Evolutionary conservation across 2,888 invertebrate genomes (phyloP).

Genomic region (Neoascia interrupta): DNA sequence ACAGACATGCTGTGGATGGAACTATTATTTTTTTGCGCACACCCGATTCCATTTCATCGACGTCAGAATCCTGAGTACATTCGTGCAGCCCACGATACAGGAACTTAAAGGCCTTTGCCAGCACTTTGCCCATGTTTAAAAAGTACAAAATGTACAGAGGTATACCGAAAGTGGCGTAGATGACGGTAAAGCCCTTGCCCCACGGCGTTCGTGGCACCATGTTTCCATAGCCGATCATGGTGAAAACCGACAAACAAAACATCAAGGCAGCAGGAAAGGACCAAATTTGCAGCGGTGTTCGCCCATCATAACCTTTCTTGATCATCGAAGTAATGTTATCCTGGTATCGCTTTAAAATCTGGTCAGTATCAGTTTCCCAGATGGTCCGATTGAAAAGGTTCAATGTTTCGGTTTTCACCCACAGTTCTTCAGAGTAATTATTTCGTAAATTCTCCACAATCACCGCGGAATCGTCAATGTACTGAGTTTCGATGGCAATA

Average conservation of each 20-base stretch:
- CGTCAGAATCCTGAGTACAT: constrained; percentile 82
- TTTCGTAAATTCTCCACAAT: constrained; percentile 82
- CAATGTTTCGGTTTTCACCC: constrained; percentile 84
- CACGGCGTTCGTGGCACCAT: constrained; percentile 89
- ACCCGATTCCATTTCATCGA: constrained; percentile 74
- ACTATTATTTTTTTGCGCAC: constrained; percentile 87
- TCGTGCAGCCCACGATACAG: constrained; percentile 88
- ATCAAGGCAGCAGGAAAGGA: constrained; percentile 92
- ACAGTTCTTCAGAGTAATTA: constrained; percentile 84
- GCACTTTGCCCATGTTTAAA: constrained; percentile 92
- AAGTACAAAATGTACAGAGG: constrained; percentile 93
- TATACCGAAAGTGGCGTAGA: constrained; percentile 93
- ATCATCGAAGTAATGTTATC: constrained; percentile 84
- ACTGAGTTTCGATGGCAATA: constrained; percentile 87
- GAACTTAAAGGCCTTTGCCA: constrained; percentile 91
- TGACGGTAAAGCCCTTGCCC: constrained; percentile 91
- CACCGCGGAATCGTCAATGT: constrained; percentile 80
- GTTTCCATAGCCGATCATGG: constrained; percentile 95
- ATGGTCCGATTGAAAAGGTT: constrained; percentile 86
- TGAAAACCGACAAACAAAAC: constrained; percentile 93
- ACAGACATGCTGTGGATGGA: constrained; percentile 92
- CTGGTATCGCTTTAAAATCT: constrained; percentile 85
- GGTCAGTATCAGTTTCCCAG: constrained; percentile 84
- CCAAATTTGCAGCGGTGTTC: constrained; percentile 87
- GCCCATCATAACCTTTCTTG: constrained; percentile 86